Base-by-base conservation (phyloP, 2,113 vertebrate genomes). In the Neotoma lepida region DNA sequence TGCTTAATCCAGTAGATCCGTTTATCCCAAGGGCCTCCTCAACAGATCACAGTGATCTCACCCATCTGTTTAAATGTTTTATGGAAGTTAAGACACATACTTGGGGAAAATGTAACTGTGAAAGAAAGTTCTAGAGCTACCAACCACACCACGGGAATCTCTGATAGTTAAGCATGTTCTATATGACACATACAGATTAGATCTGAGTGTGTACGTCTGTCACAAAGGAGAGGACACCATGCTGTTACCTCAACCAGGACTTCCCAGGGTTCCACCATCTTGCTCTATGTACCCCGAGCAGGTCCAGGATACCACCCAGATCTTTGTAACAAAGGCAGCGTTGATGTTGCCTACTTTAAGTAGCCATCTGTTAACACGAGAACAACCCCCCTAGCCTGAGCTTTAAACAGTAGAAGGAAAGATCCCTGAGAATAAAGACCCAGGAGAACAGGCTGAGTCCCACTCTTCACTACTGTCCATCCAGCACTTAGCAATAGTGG, bases 61-160 rank as follows among this genome's bases (percentile, higher is more conserved):
- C 89, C 39, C 49, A 56, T 51, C 74, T 49, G 56, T 64, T 66
- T 66, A 26, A 56, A 94, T n/a, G n/a, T 70, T 56, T 85, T 71
- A 84, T 2, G 30, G 88, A 90, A 95, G 85, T 88, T 44, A 87
- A 95, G 82, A 41, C 51, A 30, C 35, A 82, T 84, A 56, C 61
- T 26, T 1, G 2, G 63, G 24, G 56, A 30, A 90, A 94, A 71
- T 61, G 13, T 22, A 22, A 26, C 68, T 61, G 1, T 3, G 7
- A 33, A 58, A 54, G 73, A 81, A 49, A 54, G 81, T 39, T 66
- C 56, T 46, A 44, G 7, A 77, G 51, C 44, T 0, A 0, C 61
- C 18, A 56, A 0, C 54, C 18, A 56, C 10, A 20, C 49, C 28
- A 88, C 41, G 88, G 89, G 82, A 77, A 41, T 6, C 39, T 90